Evolutionary conservation across 92 coral and sea anemone species (phyloP).

Genomic region (Isaurus tuberculatus): DNA sequence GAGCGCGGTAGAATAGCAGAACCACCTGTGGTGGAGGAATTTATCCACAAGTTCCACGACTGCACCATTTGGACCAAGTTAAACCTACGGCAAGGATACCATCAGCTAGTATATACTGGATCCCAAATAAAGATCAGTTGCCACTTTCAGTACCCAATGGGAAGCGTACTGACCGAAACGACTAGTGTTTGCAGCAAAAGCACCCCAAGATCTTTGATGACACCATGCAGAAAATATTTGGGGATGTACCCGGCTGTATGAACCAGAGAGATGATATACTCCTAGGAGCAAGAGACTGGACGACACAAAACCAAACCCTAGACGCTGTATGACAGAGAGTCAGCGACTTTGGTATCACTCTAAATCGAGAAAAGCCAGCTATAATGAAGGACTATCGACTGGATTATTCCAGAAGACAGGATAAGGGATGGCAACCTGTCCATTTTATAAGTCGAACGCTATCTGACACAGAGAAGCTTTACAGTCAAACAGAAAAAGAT

Average conservation of each 20-base stretch:
- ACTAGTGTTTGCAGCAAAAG: conserved; percentile 63
- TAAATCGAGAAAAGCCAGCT: no score
- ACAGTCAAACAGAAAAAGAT: no score
- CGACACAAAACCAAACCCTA: conserved; percentile 36
- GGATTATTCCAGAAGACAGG: no score
- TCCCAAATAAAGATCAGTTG: conserved; percentile 54
- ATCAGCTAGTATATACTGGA: conserved; percentile 54
- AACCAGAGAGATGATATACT: conserved; percentile 59
- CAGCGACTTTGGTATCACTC: no score
- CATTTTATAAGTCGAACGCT: no score
- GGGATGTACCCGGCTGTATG: conserved; percentile 52
- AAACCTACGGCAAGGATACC: conserved; percentile 64
- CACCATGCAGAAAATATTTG: conserved; percentile 60
- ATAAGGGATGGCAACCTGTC: no score
- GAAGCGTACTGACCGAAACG: conserved; percentile 53
- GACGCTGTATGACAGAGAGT: conserved; percentile 24
- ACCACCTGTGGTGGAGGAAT: conserved; percentile 41
- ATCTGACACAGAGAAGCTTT: no score
- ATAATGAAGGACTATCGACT: no score
- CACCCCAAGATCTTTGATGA: conserved; percentile 70
- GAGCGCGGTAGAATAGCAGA: conserved; percentile 51
- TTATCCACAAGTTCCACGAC: conserved; percentile 52
- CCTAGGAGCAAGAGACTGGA: conserved; percentile 38
- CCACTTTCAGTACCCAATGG: conserved; percentile 66
- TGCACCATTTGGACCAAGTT: conserved; percentile 54